Conservation (phyloP, 2,797 vertebrate genomes). For the Echiichthys vipera region DNA sequence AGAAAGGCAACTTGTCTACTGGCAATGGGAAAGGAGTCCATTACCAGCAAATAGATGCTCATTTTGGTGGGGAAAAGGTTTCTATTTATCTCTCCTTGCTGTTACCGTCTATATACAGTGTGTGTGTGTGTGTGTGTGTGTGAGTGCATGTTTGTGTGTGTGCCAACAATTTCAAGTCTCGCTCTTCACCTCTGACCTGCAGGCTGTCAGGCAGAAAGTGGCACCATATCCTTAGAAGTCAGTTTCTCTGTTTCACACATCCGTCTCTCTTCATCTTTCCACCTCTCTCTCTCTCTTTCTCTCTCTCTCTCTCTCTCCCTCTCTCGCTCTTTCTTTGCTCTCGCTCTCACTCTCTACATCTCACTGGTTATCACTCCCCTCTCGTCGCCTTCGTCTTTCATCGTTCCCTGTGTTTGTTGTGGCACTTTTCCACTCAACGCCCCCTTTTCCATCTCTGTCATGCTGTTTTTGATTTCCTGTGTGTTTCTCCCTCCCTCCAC, state of each 20-base stretch:
- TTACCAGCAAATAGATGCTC: no score
- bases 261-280: constrained; percentile 6
- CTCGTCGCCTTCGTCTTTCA: constrained; percentile 39
- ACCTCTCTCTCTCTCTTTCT: not conserved
- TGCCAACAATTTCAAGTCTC: constrained; percentile 11
- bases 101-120: not conserved
- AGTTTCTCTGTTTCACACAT: constrained; percentile 12
- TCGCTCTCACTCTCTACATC: not conserved
- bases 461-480: constrained; percentile 56
- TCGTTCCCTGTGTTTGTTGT: constrained; percentile 61
- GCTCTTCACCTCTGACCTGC: constrained; percentile 58
- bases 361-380: constrained; percentile 21
- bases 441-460: constrained; percentile 56
- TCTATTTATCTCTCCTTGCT: no score
- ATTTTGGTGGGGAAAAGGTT: no score
- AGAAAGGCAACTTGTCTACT: no score
- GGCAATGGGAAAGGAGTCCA: no score
- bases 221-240: constrained; percentile 46
- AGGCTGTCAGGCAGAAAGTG: constrained; percentile 44
- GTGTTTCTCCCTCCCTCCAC: constrained; percentile 34
- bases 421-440: constrained; percentile 46
- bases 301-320: not conserved
- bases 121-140: not conserved
- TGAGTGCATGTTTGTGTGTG: not conserved
- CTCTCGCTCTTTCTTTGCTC: no score